These are phyloP conservation scores for Cettia cetti DNA, from an alignment of 2,113 vertebrate species.

Conservation along the genomic window DNA sequence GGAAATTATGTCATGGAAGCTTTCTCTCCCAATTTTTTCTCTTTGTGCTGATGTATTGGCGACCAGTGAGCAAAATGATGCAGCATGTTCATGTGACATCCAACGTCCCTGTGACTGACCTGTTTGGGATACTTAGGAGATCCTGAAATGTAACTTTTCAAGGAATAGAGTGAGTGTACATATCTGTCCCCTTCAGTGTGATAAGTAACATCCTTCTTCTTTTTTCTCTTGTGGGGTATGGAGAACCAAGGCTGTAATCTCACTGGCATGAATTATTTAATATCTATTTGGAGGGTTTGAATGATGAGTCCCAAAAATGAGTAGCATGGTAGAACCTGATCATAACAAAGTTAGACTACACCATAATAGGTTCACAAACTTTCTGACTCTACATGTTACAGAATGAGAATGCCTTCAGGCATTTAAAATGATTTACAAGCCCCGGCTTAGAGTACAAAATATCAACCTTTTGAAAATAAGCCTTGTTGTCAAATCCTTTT, in stretches of 20 bases:
- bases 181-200: background rate
- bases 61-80: background rate
- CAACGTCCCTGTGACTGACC: background rate
- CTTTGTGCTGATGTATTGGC: background rate
- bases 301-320: background rate
- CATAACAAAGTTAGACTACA: background rate
- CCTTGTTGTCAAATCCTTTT: constrained; percentile 29
- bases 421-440: constrained; percentile 17
- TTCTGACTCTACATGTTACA: background rate
- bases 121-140: background rate
- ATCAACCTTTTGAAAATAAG: constrained; percentile 22
- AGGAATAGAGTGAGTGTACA: background rate
- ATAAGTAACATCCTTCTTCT: background rate
- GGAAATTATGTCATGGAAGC: background rate
- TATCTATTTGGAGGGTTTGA: background rate
- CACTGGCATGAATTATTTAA: background rate
- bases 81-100: background rate
- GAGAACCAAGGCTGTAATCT: background rate
- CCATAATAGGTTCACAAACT: background rate
- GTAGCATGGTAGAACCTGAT: background rate
- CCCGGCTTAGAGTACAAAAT: constrained; percentile 8
- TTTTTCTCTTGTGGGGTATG: background rate
- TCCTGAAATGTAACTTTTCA: background rate
- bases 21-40: background rate
- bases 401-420: background rate